Percentiles rank a stretch among this genome's conserved stretches.
These are phyloP conservation scores for Spondyliosoma cantharus DNA, from an alignment of 2,797 vertebrate genomes.

Conservation along the genomic window DNA sequence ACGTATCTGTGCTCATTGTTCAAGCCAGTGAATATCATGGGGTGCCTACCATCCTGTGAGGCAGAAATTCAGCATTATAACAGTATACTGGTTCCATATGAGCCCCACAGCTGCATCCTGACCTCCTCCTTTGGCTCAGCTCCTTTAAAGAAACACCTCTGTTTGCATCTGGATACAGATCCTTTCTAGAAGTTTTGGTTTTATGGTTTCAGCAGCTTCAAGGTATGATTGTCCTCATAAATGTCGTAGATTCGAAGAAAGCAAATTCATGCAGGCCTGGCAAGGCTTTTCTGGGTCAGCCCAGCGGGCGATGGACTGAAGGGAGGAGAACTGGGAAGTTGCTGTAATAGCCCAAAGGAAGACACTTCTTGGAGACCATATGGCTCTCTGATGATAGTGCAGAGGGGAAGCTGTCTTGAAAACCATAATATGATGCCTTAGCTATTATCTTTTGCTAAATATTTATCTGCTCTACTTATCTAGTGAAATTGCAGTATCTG, in stretches of 20 bases:
- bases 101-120: constrained; percentile 72
- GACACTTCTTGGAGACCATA: constrained; percentile 68
- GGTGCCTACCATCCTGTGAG: constrained; percentile 57
- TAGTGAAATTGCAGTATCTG: constrained; percentile 32
- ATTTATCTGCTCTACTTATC: constrained; percentile 25
- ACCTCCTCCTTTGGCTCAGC: constrained; percentile 6
- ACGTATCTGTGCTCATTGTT: constrained; percentile 51
- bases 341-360: constrained; percentile 72
- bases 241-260: constrained; percentile 46
- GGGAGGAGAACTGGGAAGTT: constrained; percentile 70
- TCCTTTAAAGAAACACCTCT: constrained; percentile 28
- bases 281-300: constrained; percentile 76
- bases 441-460: constrained; percentile 1
- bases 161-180: constrained; percentile 35
- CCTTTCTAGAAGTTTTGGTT: not conserved
- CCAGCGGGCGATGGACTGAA: constrained; percentile 72
- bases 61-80: constrained; percentile 79
- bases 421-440: constrained; percentile 8
- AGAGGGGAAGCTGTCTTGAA: constrained; percentile 32
- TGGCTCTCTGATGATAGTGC: constrained; percentile 67
- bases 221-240: constrained; percentile 42
- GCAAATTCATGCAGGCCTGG: constrained; percentile 35
- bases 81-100: constrained; percentile 77
- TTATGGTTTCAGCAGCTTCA: constrained; percentile 14
- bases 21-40: constrained; percentile 52